Evolutionary conservation across 2,888 invertebrate species (phyloP).

Genomic region (Margaritifera margaritifera): DNA sequence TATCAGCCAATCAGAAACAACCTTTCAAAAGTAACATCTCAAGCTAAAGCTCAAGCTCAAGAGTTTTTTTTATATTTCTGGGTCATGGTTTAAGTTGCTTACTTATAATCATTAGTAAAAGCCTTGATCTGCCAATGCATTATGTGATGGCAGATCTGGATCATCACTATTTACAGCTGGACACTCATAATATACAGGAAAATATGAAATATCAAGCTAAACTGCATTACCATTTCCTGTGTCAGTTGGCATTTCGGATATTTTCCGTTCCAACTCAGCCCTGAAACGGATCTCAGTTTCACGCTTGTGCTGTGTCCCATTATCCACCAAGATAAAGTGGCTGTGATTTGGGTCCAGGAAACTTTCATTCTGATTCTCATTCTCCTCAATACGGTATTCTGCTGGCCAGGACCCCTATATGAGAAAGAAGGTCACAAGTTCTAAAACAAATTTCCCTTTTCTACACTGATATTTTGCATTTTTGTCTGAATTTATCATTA

Average conservation of each 20-base stretch:
- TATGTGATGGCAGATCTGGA: no score
- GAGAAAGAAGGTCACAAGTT: constrained; percentile 9
- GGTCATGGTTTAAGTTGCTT: no score
- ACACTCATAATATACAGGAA: not conserved
- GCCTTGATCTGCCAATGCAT: no score
- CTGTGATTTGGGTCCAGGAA: constrained; percentile 71
- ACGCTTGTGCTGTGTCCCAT: constrained; percentile 65
- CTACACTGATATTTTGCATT: no score
- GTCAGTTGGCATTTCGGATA: constrained; percentile 54
- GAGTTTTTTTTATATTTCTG: no score
- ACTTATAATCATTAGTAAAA: no score
- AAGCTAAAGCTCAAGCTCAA: no score
- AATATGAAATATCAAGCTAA: constrained; percentile 2
- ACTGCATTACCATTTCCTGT: constrained; percentile 37
- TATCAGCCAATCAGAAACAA: no score
- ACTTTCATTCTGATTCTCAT: constrained; percentile 20
- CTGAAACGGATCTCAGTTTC: constrained; percentile 66
- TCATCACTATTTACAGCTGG: no score
- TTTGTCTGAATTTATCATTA: no score
- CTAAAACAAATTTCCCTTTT: not conserved
- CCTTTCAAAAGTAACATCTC: no score
- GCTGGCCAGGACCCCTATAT: constrained; percentile 61
- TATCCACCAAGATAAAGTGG: constrained; percentile 71
- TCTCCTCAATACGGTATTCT: constrained; percentile 47
- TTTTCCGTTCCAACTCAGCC: constrained; percentile 60